Conservation (phyloP, 2,113 vertebrate genomes). For the Misgurnus mizolepis region DNA sequence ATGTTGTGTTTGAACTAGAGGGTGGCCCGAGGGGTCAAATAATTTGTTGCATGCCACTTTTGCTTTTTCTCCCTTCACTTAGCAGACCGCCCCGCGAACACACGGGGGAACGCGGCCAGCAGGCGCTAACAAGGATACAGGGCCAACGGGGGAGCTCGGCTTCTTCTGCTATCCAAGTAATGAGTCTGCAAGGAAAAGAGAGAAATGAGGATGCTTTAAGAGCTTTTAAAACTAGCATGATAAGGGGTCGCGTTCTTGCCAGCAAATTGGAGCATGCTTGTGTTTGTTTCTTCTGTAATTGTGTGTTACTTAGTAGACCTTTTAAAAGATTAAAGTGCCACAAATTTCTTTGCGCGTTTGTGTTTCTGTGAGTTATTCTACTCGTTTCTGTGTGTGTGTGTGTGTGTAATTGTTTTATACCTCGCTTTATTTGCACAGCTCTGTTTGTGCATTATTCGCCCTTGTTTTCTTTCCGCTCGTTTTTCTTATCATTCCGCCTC, state of each 20-base stretch:
- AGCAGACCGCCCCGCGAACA: slow-evolving; percentile 1
- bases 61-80: slow-evolving; percentile 38
- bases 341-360: slow-evolving; percentile 12
- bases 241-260: slow-evolving; percentile 32
- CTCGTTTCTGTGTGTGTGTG: not conserved
- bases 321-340: slow-evolving; percentile 37
- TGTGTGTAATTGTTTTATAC: slow-evolving; percentile 33
- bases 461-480: slow-evolving; percentile 4
- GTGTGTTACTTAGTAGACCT: slow-evolving; percentile 34
- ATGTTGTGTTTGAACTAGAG: slow-evolving; percentile 34
- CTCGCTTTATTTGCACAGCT: slow-evolving; percentile 1
- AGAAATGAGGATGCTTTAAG: slow-evolving; percentile 38
- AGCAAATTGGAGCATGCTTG: slow-evolving; percentile 13
- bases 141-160: not conserved
- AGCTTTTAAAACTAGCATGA: slow-evolving; percentile 41
- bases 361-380: slow-evolving; percentile 11
- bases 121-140: slow-evolving; percentile 32
- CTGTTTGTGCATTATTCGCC: not conserved
- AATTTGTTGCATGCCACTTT: slow-evolving; percentile 45
- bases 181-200: slow-evolving; percentile 24
- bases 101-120: slow-evolving; percentile 25
- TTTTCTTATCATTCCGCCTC: slow-evolving; percentile 66
- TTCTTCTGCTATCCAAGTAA: slow-evolving; percentile 35
- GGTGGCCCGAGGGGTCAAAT: slow-evolving; percentile 31
- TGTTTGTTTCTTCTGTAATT: slow-evolving; percentile 36